Evolutionary conservation across 2,113 vertebrate species (phyloP), one percentile per base, ranked within the genome.

Genomic region (Dromaius novaehollandiae): DNA sequence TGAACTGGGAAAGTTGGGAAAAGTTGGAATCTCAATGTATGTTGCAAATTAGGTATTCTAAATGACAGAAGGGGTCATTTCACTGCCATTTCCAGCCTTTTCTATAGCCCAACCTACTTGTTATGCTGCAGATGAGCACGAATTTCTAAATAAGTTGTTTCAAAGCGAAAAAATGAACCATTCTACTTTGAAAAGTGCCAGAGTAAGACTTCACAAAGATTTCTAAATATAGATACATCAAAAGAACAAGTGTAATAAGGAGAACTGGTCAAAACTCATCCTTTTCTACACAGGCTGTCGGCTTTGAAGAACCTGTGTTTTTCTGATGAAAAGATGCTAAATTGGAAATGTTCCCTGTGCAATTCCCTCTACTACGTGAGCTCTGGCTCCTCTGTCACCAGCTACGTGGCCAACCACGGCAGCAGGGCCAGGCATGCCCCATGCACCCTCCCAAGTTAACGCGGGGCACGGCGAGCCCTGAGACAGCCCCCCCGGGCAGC

Each of bases 211-310:
- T 97, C 95, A 96, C 93, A 97, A 96, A 96, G 95, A 96, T 90
- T 94, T 94, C 96, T 94, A 96, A 96, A 96, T 82, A 95, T 86
- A 97, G 93, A 55, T 46, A 68, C 92, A 93, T 97, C 93, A 96
- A 95, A 95, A 92, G 93, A 95, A 78, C 64, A 81, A 95, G 76
- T 75, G 93, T 68, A 94, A 38, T 46, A 50, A 63, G 90, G 46
- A 96, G 85, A 91, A 19, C 79, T 63, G 92, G 96, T 96, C 96
- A 94, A 94, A 94, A 95, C 3, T 1, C 38, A 85, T 69, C 46
- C 66, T 94, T 80, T 46, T 24, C 77, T n/a, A 51, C 1, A 0
- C 69, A 46, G 82, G 30, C 93, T 86, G 82, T 42, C 90, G 85
- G 95, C 93, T 95, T 95, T 92, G 85, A 95, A 81, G 85, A 95